Percentiles rank a stretch among this genome's conserved stretches.
These are phyloP conservation scores for Anneissia japonica DNA, from an alignment of 35 echinoderm and acorn worm species.

Conservation along the genomic window DNA sequence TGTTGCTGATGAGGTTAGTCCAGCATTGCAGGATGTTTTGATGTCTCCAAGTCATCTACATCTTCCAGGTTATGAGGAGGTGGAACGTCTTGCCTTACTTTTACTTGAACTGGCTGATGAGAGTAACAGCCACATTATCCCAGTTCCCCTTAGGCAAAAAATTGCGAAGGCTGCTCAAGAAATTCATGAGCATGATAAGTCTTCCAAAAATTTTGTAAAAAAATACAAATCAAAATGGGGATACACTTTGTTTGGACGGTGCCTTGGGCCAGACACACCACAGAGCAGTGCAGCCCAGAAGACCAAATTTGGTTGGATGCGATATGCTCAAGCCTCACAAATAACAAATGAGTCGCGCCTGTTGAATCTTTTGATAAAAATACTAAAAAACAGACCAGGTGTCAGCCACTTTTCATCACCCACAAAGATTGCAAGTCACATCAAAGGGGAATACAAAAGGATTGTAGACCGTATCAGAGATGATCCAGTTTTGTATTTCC, in stretches of 20 bases:
- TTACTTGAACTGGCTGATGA: constrained; percentile 22
- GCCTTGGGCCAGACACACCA: constrained; percentile 14
- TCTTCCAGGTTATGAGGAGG: constrained; percentile 39
- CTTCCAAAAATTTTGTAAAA: constrained; percentile 47
- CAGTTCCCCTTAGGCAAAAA: constrained; percentile 3
- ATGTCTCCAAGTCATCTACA: constrained; percentile 14
- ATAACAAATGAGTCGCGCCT: constrained; percentile 37
- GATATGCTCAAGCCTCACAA: constrained; percentile 26
- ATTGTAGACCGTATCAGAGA: constrained; percentile 42
- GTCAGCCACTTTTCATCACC: constrained; percentile 10
- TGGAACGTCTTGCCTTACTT: constrained; percentile 30
- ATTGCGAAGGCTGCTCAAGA: constrained; percentile 13
- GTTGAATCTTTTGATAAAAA: constrained; percentile 31
- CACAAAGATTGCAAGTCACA: background rate
- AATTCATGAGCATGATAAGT: constrained; percentile 59
- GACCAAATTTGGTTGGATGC: constrained; percentile 62
- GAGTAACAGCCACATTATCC: constrained; percentile 31
- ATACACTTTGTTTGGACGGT: constrained; percentile 48
- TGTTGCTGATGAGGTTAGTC: constrained; percentile 20
- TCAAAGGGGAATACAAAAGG: constrained; percentile 30
- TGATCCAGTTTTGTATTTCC: too few relatives aligned
- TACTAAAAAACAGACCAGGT: constrained; percentile 23
- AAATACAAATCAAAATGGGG: constrained; percentile 66
- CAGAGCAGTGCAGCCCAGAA: constrained; percentile 51
- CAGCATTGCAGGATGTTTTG: constrained; percentile 39